Evolutionary conservation across 2,113 vertebrate genomes (phyloP).

Genomic region (Chaenocephalus aceratus): DNA sequence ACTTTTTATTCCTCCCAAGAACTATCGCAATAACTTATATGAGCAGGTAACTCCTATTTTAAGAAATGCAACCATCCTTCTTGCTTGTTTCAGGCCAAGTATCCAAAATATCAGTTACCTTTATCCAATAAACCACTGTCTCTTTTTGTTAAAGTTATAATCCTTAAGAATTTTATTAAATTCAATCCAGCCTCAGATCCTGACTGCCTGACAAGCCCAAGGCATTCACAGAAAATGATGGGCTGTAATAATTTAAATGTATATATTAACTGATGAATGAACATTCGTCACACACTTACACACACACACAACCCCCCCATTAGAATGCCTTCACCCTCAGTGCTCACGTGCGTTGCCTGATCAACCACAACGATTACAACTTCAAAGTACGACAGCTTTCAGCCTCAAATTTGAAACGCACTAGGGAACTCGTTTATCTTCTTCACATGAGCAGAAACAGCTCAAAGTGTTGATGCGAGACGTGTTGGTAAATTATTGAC

Average conservation of each 20-base stretch:
- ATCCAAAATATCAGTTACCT: no score
- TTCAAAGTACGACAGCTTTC: neutral
- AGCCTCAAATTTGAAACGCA: neutral
- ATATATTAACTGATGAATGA: no score
- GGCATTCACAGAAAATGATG: no score
- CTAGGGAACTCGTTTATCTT: neutral
- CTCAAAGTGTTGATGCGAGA: neutral
- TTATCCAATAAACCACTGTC: neutral
- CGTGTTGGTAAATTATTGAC: constrained; percentile 4
- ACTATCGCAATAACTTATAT: neutral
- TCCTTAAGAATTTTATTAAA: neutral
- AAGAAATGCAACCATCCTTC: neutral
- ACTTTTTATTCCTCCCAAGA: neutral
- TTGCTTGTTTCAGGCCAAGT: neutral
- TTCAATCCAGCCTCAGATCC: neutral
- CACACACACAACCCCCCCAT: no score
- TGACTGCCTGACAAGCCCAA: no score
- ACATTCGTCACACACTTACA: no score
- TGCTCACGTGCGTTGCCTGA: neutral
- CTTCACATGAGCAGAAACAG: neutral
- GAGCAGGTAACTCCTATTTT: neutral
- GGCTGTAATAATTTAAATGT: no score
- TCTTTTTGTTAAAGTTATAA: neutral
- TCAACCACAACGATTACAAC: neutral
- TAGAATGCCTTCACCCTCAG: no score